These are phyloP conservation scores for Melanotaenia maccullochi DNA, from an alignment of 2,797 vertebrate genomes.

Conservation along the genomic window DNA sequence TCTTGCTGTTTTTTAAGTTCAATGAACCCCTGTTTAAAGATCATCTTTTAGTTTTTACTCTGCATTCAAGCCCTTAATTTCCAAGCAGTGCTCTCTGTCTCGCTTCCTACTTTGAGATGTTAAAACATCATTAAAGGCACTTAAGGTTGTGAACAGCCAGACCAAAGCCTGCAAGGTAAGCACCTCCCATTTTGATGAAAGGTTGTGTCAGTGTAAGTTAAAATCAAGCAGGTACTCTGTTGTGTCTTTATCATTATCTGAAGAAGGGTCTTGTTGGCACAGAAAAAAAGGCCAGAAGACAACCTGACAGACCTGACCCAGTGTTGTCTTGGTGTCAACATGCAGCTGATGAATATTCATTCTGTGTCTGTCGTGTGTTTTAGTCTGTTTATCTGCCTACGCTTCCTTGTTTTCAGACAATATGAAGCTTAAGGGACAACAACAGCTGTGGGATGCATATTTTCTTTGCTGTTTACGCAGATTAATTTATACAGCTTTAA, in stretches of 20 bases:
- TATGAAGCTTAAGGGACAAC: constrained; percentile 41
- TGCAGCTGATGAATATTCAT: constrained; percentile 71
- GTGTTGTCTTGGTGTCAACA: constrained; percentile 64
- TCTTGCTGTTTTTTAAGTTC: constrained; percentile 14
- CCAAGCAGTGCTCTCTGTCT: constrained; percentile 13
- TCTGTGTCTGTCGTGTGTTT: constrained; percentile 17
- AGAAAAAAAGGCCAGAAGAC: constrained; percentile 62
- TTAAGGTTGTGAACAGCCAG: constrained; percentile 48
- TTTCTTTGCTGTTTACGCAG: constrained; percentile 10
- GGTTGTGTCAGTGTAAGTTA: constrained; percentile 61
- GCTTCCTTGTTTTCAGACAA: constrained; percentile 55
- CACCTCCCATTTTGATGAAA: constrained; percentile 55
- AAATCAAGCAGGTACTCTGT: constrained; percentile 58
- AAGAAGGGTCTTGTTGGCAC: constrained; percentile 46
- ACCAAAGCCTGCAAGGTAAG: constrained; percentile 50
- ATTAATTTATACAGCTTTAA: constrained; percentile 1
- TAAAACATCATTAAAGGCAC: constrained; percentile 60
- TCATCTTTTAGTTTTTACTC: constrained; percentile 13
- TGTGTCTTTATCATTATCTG: constrained; percentile 61
- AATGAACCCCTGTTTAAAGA: constrained; percentile 25
- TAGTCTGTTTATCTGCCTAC: constrained; percentile 39
- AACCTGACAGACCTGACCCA: constrained; percentile 68
- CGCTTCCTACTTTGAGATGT: constrained; percentile 52
- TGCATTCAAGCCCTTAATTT: constrained; percentile 39
- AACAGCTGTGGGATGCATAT: constrained; percentile 23